phyloP scores from a whole-genome alignment of 2,797 vertebrate species.

The Aeoliscus strigatus region DNA sequence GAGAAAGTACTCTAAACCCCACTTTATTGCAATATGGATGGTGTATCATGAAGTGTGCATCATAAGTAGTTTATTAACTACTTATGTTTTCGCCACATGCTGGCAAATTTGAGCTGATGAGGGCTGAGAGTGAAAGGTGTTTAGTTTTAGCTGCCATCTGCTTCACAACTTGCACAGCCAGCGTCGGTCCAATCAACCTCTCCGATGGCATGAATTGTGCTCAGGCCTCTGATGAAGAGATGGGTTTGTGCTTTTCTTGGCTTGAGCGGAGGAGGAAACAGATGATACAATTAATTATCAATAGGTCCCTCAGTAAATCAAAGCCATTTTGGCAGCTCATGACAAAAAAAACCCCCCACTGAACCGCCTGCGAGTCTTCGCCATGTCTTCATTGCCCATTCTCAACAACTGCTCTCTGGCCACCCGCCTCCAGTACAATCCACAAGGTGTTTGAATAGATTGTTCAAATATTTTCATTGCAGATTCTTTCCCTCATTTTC shows the following conservation, averaged over 20 bases:
- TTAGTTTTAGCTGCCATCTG: conserved; percentile 71
- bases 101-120: conserved; percentile 55
- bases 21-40: conserved; percentile 32
- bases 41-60: conserved; percentile 23
- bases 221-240: conserved; percentile 72
- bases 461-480: conserved; percentile 85
- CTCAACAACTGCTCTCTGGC: conserved; percentile 83
- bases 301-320: conserved; percentile 81
- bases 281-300: conserved; percentile 86
- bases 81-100: conserved; percentile 46
- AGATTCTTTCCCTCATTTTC: conserved; percentile 61
- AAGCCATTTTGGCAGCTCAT: conserved; percentile 78
- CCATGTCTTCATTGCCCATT: conserved; percentile 79
- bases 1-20: conserved; percentile 11
- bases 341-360: conserved; percentile 59
- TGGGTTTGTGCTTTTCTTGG: conserved; percentile 75
- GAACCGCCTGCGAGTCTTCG: conserved; percentile 60
- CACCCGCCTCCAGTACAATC: conserved; percentile 68
- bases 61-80: conserved; percentile 50
- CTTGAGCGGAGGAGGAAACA: conserved; percentile 74
- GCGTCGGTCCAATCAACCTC: conserved; percentile 61
- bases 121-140: conserved; percentile 64
- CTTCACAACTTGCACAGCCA: conserved; percentile 63
- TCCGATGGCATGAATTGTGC: conserved; percentile 65
- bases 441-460: conserved; percentile 84